Evolutionary conservation across 2,888 invertebrate species (phyloP).

Genomic region (Plemyria rubiginata): DNA sequence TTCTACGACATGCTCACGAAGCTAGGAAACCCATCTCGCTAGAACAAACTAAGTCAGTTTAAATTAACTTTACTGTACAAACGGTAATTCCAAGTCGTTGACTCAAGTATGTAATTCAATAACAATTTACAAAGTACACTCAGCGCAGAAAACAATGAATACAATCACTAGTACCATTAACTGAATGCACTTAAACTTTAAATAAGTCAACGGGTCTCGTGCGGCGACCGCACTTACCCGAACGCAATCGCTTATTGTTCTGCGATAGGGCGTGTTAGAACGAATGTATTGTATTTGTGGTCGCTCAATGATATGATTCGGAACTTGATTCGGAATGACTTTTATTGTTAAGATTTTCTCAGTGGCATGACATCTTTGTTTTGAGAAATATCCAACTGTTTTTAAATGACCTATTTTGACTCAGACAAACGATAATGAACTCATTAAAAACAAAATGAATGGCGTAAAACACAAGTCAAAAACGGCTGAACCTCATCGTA

Average conservation of each 20-base stretch:
- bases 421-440: no score
- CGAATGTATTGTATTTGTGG: conserved; percentile 9
- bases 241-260: conserved; percentile 22
- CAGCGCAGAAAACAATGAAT: conserved; percentile 34
- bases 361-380: conserved; percentile 4
- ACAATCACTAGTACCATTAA: conserved; percentile 38
- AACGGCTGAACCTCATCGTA: no score
- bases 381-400: conserved; percentile 3
- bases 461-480: no score
- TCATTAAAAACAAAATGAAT: no score
- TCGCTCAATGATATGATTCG: conserved; percentile 19
- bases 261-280: conserved; percentile 7
- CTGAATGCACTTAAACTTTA: conserved; percentile 22
- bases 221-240: conserved; percentile 32
- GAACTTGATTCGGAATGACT: conserved; percentile 19
- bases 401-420: background rate
- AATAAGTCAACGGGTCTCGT: conserved; percentile 38
- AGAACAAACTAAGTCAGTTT: no score
- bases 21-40: no score
- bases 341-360: conserved; percentile 11
- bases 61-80: background rate
- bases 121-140: conserved; percentile 24
- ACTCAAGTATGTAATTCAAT: conserved; percentile 24
- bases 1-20: no score
- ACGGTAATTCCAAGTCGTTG: conserved; percentile 6